These are phyloP conservation scores for Rhinoptilus africanus DNA, from an alignment of 2,113 vertebrate species.

Conservation along the genomic window DNA sequence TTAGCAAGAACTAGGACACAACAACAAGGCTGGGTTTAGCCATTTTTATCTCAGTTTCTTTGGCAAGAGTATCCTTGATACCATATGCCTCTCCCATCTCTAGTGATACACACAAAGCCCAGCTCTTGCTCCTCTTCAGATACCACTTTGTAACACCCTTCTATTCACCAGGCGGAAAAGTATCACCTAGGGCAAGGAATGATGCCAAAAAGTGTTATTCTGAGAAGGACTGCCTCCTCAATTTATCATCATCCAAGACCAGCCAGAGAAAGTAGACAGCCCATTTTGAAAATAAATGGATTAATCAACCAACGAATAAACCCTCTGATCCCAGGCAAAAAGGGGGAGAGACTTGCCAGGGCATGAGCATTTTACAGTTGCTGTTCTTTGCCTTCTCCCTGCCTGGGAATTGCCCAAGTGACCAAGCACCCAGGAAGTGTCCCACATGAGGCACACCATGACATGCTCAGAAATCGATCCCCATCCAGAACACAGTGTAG, in stretches of 20 bases:
- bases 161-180: neutral
- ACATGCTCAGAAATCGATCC: accelerated
- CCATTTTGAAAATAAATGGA: neutral
- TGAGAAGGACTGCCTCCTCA: neutral
- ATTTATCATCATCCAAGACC: neutral
- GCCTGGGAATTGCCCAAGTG: neutral
- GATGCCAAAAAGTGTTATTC: neutral
- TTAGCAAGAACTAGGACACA: neutral
- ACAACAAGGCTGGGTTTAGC: neutral
- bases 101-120: neutral
- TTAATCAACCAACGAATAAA: neutral
- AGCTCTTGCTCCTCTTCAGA: neutral
- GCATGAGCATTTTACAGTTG: neutral
- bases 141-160: neutral
- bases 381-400: neutral
- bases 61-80: neutral
- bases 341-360: neutral
- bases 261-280: neutral
- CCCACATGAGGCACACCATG: neutral
- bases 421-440: neutral
- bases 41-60: neutral
- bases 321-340: neutral
- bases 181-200: neutral
- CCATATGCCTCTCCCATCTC: neutral
- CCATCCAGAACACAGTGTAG: accelerated